Conservation (phyloP, 2,113 vertebrate genomes). For the Dromaius novaehollandiae region DNA sequence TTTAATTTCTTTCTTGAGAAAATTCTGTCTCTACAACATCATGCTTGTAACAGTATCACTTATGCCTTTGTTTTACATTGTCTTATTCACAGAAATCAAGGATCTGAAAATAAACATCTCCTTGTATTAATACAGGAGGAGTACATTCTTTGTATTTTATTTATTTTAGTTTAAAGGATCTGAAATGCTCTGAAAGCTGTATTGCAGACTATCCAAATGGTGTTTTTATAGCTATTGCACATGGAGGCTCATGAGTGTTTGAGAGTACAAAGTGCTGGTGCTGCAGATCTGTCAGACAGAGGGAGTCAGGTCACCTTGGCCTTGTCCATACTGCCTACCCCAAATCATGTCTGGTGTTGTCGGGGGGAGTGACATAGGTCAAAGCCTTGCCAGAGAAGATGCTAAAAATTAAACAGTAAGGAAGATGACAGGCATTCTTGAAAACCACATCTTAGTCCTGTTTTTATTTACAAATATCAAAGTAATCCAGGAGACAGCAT, state of each 20-base stretch:
- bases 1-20: background rate
- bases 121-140: background rate
- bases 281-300: background rate
- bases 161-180: background rate
- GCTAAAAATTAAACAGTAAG: background rate
- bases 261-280: background rate
- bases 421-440: background rate
- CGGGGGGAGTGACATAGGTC: background rate
- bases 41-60: background rate
- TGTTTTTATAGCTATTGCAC: background rate
- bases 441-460: background rate
- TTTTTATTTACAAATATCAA: background rate
- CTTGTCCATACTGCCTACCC: background rate
- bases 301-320: background rate
- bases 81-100: background rate
- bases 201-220: background rate
- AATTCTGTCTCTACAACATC: background rate
- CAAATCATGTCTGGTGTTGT: background rate
- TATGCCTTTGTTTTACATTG: background rate
- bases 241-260: background rate
- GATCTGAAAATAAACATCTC: background rate
- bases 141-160: rapidly evolving
- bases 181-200: background rate
- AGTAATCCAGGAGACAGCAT: background rate
- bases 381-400: background rate